Base-by-base conservation (phyloP, 35 echinoderm and acorn worm genomes). In the Apostichopus japonicus region DNA sequence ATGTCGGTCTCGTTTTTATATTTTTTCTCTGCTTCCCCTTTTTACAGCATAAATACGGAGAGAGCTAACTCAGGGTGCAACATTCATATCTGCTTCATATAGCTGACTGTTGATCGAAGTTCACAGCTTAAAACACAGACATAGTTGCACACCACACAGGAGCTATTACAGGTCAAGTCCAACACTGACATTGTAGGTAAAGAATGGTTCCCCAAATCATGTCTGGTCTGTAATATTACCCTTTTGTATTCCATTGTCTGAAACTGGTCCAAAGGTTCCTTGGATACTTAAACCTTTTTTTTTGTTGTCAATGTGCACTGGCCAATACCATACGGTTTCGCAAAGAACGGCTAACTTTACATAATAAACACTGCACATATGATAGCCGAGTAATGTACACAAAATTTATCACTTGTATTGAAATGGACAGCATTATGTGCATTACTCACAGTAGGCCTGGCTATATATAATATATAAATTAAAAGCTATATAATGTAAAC, bases 201-300 rank as follows among this genome's bases (percentile, higher is more conserved):
- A 19, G 19, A 55, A 83, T 51, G 21, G 80, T 54, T 83, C 52
- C 51, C 16, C 54, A 83, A 6, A 83, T 55, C 80, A 83, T 83
- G 80, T 83, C 80, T 83, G 80, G 53, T 83, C 80, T 83, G 80
- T 83, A 53, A 83, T 83, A 55, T 14, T 53, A 83, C 52, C 33
- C 80, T 83, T 83, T 83, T 55, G 51, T 83, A 83, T 83, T 83
- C 80, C 55, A 83, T 83, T 83, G 80, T 83, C 80, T 83, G 80
- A 83, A 83, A 83, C 80, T 83, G 80, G 80, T 83, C 80, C 80
- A 83, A 83, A 83, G 80, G 80, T 83, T 83, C 51, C 80, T 55
- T 55, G 4, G 17, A 56, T 83, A 19, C n/a, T 75, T 75, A 75
- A 24, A 75, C 0, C 33, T 44, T 44, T 44, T 3, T 44, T 44